These are phyloP conservation scores for Glaucomys volans DNA, from an alignment of 2,113 vertebrate genomes.

Conservation along the genomic window DNA sequence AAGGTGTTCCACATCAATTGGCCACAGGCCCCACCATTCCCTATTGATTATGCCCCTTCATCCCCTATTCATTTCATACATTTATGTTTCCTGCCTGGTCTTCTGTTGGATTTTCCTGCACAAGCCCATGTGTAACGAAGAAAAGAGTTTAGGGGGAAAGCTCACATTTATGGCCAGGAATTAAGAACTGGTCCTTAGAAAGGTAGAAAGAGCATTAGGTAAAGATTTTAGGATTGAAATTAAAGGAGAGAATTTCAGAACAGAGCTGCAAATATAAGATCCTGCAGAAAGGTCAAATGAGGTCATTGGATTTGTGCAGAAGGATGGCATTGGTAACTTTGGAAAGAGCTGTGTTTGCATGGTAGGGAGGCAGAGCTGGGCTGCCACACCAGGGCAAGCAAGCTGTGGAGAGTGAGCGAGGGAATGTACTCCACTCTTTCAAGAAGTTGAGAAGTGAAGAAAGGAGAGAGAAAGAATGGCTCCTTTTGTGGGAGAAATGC, in stretches of 20 bases:
- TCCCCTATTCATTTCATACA: not conserved
- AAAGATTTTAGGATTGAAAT: not conserved
- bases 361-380: not conserved
- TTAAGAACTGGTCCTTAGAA: not conserved
- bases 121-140: not conserved
- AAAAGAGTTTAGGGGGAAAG: not conserved
- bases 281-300: not conserved
- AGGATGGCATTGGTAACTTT: not conserved
- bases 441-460: not conserved
- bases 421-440: not conserved
- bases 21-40: not conserved
- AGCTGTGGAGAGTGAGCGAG: not conserved
- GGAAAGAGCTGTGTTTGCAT: not conserved
- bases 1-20: not conserved
- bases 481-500: not conserved
- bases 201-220: not conserved
- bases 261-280: not conserved
- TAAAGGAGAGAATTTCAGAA: conserved; percentile 4
- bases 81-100: not conserved
- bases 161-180: not conserved
- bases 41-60: not conserved
- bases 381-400: not conserved
- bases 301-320: not conserved
- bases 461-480: not conserved
- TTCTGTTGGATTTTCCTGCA: not conserved